Conservation (phyloP, 2,113 vertebrate species). For the Xiphophorus hellerii region DNA sequence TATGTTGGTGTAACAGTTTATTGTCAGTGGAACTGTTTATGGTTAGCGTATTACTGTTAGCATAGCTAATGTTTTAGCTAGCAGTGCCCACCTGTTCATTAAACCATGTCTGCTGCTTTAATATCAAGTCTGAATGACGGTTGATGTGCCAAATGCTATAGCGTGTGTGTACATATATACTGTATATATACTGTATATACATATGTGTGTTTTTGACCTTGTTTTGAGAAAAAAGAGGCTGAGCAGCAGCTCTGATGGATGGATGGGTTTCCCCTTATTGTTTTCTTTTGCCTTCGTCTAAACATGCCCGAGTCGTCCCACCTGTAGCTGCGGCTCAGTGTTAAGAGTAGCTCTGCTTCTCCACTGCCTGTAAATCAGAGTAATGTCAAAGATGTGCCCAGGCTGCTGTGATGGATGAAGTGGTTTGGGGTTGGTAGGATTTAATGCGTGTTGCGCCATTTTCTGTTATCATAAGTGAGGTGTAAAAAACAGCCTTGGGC, state of each 20-base stretch:
- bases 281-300: not conserved
- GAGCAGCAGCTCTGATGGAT: not conserved
- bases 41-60: too few relatives aligned
- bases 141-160: too few relatives aligned
- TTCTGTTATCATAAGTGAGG: constrained; percentile 37
- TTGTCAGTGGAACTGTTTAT: too few relatives aligned
- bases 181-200: not conserved
- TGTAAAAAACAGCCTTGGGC: constrained; percentile 1
- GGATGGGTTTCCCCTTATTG: too few relatives aligned
- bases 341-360: not conserved
- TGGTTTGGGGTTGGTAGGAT: not conserved
- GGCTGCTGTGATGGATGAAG: constrained; percentile 2
- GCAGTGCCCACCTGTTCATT: too few relatives aligned
- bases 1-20: too few relatives aligned
- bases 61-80: too few relatives aligned
- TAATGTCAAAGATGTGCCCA: not conserved
- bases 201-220: not conserved
- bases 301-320: not conserved
- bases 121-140: not conserved
- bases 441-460: not conserved
- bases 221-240: not conserved
- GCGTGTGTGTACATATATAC: too few relatives aligned
- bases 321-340: not conserved
- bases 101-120: not conserved
- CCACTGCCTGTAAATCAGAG: not conserved